Base-by-base conservation (phyloP, 2,113 vertebrate genomes). In the Oceanodroma tethys region DNA sequence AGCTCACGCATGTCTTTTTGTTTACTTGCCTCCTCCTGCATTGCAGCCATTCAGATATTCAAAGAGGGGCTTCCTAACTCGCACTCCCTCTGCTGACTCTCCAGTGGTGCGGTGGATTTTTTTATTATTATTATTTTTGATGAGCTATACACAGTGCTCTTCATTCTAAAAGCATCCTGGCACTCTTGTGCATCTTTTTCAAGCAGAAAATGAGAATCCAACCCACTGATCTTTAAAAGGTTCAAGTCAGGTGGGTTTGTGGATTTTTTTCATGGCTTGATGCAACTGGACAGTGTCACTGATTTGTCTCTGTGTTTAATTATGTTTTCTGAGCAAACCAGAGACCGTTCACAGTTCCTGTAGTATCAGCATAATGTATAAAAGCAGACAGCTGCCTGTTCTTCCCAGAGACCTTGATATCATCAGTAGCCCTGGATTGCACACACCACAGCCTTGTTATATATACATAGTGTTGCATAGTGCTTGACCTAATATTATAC, bases 61-160 rank as follows among this genome's bases (percentile, higher is more conserved):
- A 70, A 86, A 87, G 73, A 95, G 91, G 81, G 97, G 95, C 93
- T 94, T 95, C 87, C 93, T 94, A 91, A 82, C 95, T 91, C 25
- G 11, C 81, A 66, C 95, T 96, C 94, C 95, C 96, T 96, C 89
- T 97, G 91, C 96, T 97, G 97, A 96, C 89, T 91, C 81, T 85
- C 71, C 81, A 76, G 94, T 32, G 71, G 81, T 94, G 89, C 67
- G 55, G 74, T 85, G 27, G 43, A 78, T 76, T 88, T 70, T 9
- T 50, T 38, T 58, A 19, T 47, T n/a, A 30, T 81, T 86, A n/a
- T 94, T 87, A 52, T 81, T 94, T 72, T 90, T 88, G 90, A 73
- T 48, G 10, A 25, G 43, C 45, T 88, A 32, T 56, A 36, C 21
- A 65, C 11, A 63, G 43, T 4, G 8, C 4, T 66, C 4, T 68